phyloP scores from a whole-genome alignment of 2,113 vertebrate genomes.

The Bombycilla garrulus region DNA sequence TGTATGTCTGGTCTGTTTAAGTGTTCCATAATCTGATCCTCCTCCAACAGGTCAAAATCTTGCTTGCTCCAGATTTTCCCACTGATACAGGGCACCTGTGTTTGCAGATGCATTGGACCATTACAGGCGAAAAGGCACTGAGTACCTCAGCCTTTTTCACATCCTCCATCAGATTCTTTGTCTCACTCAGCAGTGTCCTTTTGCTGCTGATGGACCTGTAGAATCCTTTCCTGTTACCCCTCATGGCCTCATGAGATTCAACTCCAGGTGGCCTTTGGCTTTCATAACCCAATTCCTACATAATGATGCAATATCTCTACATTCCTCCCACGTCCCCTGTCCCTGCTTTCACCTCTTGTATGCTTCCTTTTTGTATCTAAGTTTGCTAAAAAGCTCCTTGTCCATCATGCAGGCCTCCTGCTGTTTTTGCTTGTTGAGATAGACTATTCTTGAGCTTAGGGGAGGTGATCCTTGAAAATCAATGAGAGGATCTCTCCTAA shows the following conservation, averaged over 20 bases:
- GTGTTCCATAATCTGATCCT: neutral
- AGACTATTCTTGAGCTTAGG: neutral
- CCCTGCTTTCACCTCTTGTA: neutral
- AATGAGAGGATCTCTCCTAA: neutral
- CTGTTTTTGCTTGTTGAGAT: neutral
- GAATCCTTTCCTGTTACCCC: neutral
- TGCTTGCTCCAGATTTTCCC: neutral
- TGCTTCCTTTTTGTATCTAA: neutral
- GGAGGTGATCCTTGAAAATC: neutral
- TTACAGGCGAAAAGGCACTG: neutral
- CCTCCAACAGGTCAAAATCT: neutral
- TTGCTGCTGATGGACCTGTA: neutral
- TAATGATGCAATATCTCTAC: neutral
- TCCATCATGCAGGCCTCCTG: neutral
- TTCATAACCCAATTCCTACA: neutral
- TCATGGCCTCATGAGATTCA: neutral
- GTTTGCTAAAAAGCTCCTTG: neutral
- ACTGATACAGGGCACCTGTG: neutral
- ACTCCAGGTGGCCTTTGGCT: neutral
- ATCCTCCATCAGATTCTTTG: neutral
- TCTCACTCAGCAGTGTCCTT: neutral
- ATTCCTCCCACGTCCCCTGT: neutral
- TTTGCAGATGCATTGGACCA: neutral
- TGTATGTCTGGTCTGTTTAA: neutral
- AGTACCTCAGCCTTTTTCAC: neutral